These are phyloP conservation scores for Acanthosepion pharaonis DNA, from an alignment of 2,888 invertebrate species.

Conservation along the genomic window DNA sequence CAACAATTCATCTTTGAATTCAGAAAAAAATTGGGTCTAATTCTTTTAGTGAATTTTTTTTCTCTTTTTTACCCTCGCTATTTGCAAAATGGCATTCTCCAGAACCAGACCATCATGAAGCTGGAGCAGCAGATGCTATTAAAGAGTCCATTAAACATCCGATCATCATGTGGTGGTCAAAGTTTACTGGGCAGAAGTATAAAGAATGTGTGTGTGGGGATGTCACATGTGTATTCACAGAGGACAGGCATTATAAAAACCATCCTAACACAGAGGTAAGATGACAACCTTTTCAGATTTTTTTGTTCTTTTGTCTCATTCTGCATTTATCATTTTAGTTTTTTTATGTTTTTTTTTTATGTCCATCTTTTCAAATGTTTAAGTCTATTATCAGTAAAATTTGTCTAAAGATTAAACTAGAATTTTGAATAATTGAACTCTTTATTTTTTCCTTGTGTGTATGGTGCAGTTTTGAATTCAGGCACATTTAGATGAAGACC, in stretches of 20 bases:
- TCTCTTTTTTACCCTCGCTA: neutral
- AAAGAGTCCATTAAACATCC: slow-evolving; percentile 64
- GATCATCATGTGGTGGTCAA: slow-evolving; percentile 78
- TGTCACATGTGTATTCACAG: slow-evolving; percentile 76
- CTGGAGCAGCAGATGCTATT: neutral
- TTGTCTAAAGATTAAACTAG: too few relatives aligned
- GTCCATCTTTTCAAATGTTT: too few relatives aligned
- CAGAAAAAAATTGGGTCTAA: too few relatives aligned
- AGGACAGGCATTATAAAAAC: slow-evolving; percentile 73
- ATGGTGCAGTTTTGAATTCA: too few relatives aligned
- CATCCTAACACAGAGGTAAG: slow-evolving; percentile 74
- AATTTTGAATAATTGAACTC: too few relatives aligned
- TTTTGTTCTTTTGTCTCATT: too few relatives aligned
- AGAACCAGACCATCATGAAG: slow-evolving; percentile 42
- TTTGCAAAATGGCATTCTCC: neutral
- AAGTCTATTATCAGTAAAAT: too few relatives aligned
- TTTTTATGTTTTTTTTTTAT: too few relatives aligned
- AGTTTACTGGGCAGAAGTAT: slow-evolving; percentile 75
- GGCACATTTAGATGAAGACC: too few relatives aligned
- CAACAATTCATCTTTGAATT: too few relatives aligned
- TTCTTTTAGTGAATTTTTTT: neutral
- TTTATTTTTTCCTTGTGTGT: too few relatives aligned
- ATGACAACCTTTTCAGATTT: neutral
- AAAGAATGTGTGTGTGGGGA: slow-evolving; percentile 74
- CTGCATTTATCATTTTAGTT: too few relatives aligned